Evolutionary conservation across 2,113 vertebrate genomes (phyloP), one percentile per base, ranked within the genome.

Genomic region (Pungitius pungitius): DNA sequence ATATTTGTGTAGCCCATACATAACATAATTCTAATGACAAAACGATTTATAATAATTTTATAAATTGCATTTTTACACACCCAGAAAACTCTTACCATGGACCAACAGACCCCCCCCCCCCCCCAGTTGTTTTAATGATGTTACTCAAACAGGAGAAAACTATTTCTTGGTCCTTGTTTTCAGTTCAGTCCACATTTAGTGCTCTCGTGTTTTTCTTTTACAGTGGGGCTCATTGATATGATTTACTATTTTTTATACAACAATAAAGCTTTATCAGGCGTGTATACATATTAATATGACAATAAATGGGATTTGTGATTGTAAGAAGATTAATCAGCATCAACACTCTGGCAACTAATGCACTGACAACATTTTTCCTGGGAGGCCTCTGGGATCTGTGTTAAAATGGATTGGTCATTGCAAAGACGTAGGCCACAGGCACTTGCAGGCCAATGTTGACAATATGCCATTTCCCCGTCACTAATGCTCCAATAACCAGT

Each of bases 361-460:
- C 71, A 5, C 3, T 40, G 55, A 22, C 26, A 37, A 49, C 13
- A 27, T 45, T 3, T 47, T 52, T 26, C 6, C 61, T 30, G 27
- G 15, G 1, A 10, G 2, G 2, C 17, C 39, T 11, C 14, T 24
- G n/a, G n/a, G n/a, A n/a, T n/a, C n/a, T n/a, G n/a, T 54, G 11
- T 86, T 78, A 92, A 33, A 84, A 87, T 4, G 88, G 82, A 51
- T 88, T 88, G 56, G 74, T 90, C 88, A 87, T 90, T 13, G 91
- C 85, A 56, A 92, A 93, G 3, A 92, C 62, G 13, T 80, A 93
- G 14, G 84, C 87, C 33, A 91, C 78, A 13, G 87, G 85, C 22
- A 93, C 3, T 40, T 92, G 91, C 49, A 93, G 63, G 58, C 89
- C 89, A 18, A 90, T 88, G 69, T 91, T 92, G 47, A 90, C 72